phyloP scores from a whole-genome alignment of 2,888 invertebrate genomes.

The Habrosyne pyritoides region DNA sequence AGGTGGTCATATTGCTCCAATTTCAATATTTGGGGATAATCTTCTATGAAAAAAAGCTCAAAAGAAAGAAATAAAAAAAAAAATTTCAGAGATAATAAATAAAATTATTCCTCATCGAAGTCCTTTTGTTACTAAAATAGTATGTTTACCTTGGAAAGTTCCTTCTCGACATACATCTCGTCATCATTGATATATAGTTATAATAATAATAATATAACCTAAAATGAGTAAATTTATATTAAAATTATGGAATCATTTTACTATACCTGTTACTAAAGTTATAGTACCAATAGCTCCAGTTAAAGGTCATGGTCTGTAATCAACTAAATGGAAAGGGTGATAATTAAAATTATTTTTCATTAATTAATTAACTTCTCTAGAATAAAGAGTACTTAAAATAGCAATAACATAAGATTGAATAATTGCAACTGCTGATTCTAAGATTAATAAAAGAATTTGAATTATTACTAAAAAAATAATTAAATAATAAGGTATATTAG shows the following conservation, averaged over 20 bases:
- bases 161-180: constrained; percentile 87
- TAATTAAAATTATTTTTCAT: constrained; percentile 78
- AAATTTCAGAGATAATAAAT: constrained; percentile 88
- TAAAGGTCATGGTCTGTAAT: constrained; percentile 86
- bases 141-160: constrained; percentile 86
- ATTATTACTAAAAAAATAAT: constrained; percentile 62
- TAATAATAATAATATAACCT: constrained; percentile 68
- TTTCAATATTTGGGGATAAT: constrained; percentile 66
- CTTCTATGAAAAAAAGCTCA: constrained; percentile 83
- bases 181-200: constrained; percentile 87
- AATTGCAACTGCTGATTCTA: constrained; percentile 85
- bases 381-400: constrained; percentile 86
- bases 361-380: constrained; percentile 86
- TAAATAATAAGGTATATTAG: constrained; percentile 45
- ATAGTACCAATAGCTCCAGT: constrained; percentile 83
- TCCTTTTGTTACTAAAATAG: constrained; percentile 81
- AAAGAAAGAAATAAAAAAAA: constrained; percentile 84
- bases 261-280: constrained; percentile 81
- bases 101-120: constrained; percentile 88
- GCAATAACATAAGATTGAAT: constrained; percentile 88
- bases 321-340: constrained; percentile 86
- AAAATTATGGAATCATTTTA: constrained; percentile 86
- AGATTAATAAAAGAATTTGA: constrained; percentile 79
- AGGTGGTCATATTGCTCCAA: constrained; percentile 85
- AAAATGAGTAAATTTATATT: constrained; percentile 78